Evolutionary conservation across 2,797 vertebrate species (phyloP).

Genomic region (Pagetopsis macropterus): DNA sequence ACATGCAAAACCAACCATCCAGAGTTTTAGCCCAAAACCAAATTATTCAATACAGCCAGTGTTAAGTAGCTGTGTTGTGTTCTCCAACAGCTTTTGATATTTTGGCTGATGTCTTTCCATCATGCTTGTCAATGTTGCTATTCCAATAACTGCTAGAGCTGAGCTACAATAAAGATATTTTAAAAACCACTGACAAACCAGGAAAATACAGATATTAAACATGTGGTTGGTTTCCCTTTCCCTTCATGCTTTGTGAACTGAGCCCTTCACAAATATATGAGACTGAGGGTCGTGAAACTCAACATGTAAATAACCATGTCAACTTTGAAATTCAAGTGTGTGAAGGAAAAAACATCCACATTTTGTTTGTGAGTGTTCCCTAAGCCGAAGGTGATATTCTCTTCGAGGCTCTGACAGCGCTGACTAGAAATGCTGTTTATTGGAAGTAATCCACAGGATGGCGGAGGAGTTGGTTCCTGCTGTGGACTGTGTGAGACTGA

Average conservation of each 20-base stretch:
- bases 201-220: not conserved
- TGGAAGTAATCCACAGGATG: constrained; percentile 53
- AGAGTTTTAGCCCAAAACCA: not conserved
- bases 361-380: constrained; percentile 25
- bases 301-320: constrained; percentile 24
- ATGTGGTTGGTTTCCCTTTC: not conserved
- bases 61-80: no score
- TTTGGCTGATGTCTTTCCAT: no score
- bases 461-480: constrained; percentile 52
- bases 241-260: not conserved
- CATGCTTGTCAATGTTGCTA: no score
- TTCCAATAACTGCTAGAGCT: not conserved
- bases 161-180: not conserved
- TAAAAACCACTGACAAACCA: not conserved
- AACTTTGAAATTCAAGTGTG: constrained; percentile 10
- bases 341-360: constrained; percentile 16
- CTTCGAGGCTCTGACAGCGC: constrained; percentile 26
- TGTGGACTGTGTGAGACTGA: constrained; percentile 63
- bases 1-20: not conserved
- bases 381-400: constrained; percentile 34
- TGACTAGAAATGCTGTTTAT: constrained; percentile 54
- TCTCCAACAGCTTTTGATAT: no score
- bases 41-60: not conserved
- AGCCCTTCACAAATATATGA: constrained; percentile 16
- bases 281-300: constrained; percentile 9